phyloP scores from a whole-genome alignment of 92 coral and sea anemone species.

The Isaurus tuberculatus region DNA sequence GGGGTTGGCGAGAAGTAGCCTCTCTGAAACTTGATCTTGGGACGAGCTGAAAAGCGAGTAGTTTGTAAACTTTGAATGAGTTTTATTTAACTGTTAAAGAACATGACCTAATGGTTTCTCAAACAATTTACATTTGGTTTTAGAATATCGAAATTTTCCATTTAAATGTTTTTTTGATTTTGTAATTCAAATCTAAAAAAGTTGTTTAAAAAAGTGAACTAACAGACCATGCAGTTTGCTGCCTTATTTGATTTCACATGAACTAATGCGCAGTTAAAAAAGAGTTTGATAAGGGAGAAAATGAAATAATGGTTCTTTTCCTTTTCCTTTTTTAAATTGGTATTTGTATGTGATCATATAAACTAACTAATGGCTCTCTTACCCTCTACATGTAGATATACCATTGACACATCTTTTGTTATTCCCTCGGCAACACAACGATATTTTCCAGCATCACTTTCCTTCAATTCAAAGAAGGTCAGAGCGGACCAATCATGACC shows the following conservation, averaged over 20 bases:
- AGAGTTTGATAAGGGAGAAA: no score
- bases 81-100: not conserved
- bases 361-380: not conserved
- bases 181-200: no score
- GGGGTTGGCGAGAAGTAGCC: constrained; percentile 16
- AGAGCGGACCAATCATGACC: constrained; percentile 27
- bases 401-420: constrained; percentile 30
- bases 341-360: no score
- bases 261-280: no score
- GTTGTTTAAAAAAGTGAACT: no score
- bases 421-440: constrained; percentile 26
- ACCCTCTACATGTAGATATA: constrained; percentile 35
- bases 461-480: constrained; percentile 1
- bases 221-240: no score
- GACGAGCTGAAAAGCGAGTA: not conserved
- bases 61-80: not conserved
- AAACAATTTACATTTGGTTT: not conserved
- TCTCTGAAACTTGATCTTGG: constrained; percentile 23
- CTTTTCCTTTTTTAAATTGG: no score
- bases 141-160: not conserved
- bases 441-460: constrained; percentile 27
- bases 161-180: not conserved
- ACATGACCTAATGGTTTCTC: not conserved
- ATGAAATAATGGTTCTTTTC: no score
- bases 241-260: no score